Percentiles rank a stretch among this genome's conserved stretches.
phyloP scores from a whole-genome alignment of 2,113 vertebrate species.

The Phyllopteryx taeniolatus region DNA sequence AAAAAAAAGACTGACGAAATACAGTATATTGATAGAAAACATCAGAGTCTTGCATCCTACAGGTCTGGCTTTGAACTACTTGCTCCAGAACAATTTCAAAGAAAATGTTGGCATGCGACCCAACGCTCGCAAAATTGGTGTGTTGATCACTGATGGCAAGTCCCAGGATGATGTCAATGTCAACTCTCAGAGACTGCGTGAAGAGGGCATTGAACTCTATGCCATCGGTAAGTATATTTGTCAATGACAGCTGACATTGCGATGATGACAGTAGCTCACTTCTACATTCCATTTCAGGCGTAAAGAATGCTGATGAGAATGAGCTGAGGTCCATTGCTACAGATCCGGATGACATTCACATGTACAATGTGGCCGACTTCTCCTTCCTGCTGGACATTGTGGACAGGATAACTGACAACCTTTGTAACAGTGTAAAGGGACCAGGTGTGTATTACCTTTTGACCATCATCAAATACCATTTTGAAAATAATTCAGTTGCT shows the following conservation, averaged over 20 bases:
- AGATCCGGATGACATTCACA: constrained; percentile 88
- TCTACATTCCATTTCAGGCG: constrained; percentile 73
- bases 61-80: constrained; percentile 94
- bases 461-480: not conserved
- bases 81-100: constrained; percentile 90
- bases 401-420: constrained; percentile 83
- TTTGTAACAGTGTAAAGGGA: constrained; percentile 96
- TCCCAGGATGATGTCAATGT: constrained; percentile 89
- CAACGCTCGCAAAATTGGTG: constrained; percentile 88
- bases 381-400: constrained; percentile 87
- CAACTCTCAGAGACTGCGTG: constrained; percentile 84
- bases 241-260: not conserved
- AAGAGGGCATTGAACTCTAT: constrained; percentile 85
- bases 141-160: constrained; percentile 95
- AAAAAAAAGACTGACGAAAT: no score
- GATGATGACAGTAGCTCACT: not conserved
- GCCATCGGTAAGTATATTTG: constrained; percentile 81
- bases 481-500: not conserved
- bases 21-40: not conserved
- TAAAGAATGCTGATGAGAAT: constrained; percentile 95
- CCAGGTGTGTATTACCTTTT: constrained; percentile 75
- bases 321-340: constrained; percentile 91
- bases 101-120: constrained; percentile 85
- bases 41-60: constrained; percentile 8
- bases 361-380: constrained; percentile 95